Conservation (phyloP, 2,113 vertebrate species). For the Trachemys scripta region DNA sequence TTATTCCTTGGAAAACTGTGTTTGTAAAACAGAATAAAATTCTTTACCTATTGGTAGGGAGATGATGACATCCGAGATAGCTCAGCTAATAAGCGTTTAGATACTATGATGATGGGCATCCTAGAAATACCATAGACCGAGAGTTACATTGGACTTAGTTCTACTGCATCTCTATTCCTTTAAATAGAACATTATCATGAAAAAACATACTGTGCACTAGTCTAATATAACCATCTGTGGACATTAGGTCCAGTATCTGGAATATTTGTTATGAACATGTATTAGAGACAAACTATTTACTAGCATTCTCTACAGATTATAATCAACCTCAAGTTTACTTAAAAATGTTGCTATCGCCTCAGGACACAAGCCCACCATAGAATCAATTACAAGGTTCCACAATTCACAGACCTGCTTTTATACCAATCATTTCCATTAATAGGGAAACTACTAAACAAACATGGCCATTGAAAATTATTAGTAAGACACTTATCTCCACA, state of each 20-base stretch:
- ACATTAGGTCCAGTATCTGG: not conserved
- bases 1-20: too few relatives aligned
- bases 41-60: not conserved
- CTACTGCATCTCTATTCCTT: not conserved
- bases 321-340: constrained; percentile 1
- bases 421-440: not conserved
- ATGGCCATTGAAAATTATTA: not conserved
- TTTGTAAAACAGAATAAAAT: too few relatives aligned
- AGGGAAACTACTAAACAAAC: not conserved
- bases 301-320: not conserved
- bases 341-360: not conserved
- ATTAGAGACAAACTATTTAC: not conserved
- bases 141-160: not conserved
- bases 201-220: not conserved
- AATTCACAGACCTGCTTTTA: not conserved
- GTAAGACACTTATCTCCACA: not conserved
- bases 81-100: not conserved
- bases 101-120: not conserved
- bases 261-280: not conserved
- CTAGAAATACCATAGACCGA: not conserved
- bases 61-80: not conserved
- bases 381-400: not conserved
- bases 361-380: not conserved
- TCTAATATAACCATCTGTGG: not conserved
- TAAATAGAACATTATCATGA: not conserved